Evolutionary conservation across 2,888 invertebrate species (phyloP).

Genomic region (Heteromyza rotundicornis): DNA sequence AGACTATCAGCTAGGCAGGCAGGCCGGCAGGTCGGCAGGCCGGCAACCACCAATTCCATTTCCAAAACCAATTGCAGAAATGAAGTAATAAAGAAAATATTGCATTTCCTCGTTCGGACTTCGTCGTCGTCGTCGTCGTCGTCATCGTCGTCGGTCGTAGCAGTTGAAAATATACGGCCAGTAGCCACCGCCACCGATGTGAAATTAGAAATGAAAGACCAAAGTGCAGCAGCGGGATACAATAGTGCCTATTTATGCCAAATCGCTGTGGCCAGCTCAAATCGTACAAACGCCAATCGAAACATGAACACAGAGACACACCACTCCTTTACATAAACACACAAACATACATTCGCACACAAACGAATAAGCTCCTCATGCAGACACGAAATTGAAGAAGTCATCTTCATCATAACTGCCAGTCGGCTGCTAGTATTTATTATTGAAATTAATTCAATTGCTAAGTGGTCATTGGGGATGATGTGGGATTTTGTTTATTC

Average conservation of each 20-base stretch:
- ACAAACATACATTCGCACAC: background rate
- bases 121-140: constrained; percentile 38
- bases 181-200: constrained; percentile 36
- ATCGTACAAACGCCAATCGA: background rate
- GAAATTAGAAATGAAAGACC: constrained; percentile 48
- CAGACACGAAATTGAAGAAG: background rate
- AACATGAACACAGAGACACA: background rate
- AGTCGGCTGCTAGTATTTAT: constrained; percentile 25
- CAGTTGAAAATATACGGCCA: too few species aligned
- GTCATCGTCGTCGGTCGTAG: constrained; percentile 1
- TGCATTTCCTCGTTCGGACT: constrained; percentile 12
- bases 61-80: constrained; percentile 28
- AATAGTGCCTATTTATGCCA: constrained; percentile 40
- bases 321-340: background rate
- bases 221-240: constrained; percentile 38
- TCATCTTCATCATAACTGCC: constrained; percentile 2
- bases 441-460: constrained; percentile 38
- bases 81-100: constrained; percentile 48
- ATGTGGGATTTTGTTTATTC: too few species aligned
- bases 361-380: background rate
- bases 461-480: constrained; percentile 26
- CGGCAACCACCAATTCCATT: background rate
- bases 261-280: constrained; percentile 11
- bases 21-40: background rate
- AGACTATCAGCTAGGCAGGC: too few species aligned